A percentile compares a stretch with the other conserved stretches of the same genome.
Conservation (phyloP, 2,888 invertebrate species). For the Perdita meconis region DNA sequence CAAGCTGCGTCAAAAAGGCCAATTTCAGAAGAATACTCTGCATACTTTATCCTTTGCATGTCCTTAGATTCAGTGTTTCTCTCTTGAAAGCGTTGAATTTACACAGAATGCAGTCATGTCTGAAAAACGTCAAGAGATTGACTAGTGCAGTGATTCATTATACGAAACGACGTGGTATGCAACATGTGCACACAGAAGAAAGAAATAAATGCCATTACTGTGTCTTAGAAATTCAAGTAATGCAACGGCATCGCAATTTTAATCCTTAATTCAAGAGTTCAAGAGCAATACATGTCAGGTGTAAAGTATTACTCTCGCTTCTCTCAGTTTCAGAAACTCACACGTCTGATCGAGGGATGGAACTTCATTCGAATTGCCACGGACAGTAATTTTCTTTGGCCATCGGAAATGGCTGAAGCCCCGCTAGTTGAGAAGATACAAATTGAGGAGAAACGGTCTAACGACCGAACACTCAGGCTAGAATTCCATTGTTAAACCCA, state of each 20-base stretch:
- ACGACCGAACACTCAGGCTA: constrained; percentile 20
- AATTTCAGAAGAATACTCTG: too few species aligned
- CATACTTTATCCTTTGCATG: too few species aligned
- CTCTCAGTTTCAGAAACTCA: neutral
- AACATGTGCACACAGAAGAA: neutral
- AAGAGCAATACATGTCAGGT: neutral
- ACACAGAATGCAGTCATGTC: neutral
- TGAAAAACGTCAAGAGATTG: neutral
- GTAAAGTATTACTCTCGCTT: neutral
- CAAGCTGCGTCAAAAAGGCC: too few species aligned
- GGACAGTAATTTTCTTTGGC: constrained; percentile 16
- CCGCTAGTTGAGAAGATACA: constrained; percentile 26
- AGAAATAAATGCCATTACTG: neutral
- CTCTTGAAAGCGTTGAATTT: neutral
- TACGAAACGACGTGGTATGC: neutral
- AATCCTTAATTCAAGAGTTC: neutral
- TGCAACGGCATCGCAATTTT: neutral
- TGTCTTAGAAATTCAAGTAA: neutral
- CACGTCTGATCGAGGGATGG: neutral
- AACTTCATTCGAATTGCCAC: constrained; percentile 1
- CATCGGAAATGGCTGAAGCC: neutral
- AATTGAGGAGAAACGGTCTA: constrained; percentile 32
- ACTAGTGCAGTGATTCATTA: neutral
- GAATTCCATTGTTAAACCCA: constrained; percentile 33
- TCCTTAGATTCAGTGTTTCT: neutral